Evolutionary conservation across 2,888 invertebrate genomes (phyloP), one percentile per base, ranked within the genome.

Genomic region (Drosophila dives): DNA sequence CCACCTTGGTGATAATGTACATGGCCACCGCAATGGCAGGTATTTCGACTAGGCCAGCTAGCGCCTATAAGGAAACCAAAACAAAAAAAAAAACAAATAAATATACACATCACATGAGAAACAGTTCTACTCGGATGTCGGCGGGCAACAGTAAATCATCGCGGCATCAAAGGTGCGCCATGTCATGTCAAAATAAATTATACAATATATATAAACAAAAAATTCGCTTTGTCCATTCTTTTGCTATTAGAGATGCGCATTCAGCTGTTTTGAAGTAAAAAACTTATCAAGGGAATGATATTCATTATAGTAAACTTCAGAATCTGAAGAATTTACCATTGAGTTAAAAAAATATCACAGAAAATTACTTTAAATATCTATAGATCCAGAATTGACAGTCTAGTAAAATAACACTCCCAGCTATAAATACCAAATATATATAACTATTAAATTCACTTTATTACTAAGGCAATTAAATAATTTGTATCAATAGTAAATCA

Each of bases 1-100:
- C 97, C 77, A 95, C 95, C 91, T 95, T 95, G 79, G 96, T 93
- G n/a, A 97, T 94, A 79, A 97, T 95, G 20, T 96, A 94, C 84
- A 97, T 96, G 84, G 96, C 96, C 64, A 96, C 93, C 1, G 95
- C 95, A 80, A 97, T 95, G 26, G 97, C 96, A 42, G 97, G 97
- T 64, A 97, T 94, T 93, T 97, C 97, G 23, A 97, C 96, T 49
- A 95, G 94, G 58, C 97, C 96, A 81, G 95, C 94, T 87, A 96
- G 94, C 80, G 94, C 94, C 94, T 94, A 72, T 4, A 63, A 34
- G 40, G 12, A 34, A 55, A n/a, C 26, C 38, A 15, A 29, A 17
- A 23, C 38, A 8, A 29, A 50, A 12, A 34, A 15, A 4, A 12
- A 34, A 17, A 4, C 2, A 62, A n/a, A 56, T n/a, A 36, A 3